A percentile compares a stretch with the other conserved stretches of the same genome.
These are phyloP conservation scores for Trogon melanurus DNA, from an alignment of 2,113 vertebrate species.

Conservation along the genomic window DNA sequence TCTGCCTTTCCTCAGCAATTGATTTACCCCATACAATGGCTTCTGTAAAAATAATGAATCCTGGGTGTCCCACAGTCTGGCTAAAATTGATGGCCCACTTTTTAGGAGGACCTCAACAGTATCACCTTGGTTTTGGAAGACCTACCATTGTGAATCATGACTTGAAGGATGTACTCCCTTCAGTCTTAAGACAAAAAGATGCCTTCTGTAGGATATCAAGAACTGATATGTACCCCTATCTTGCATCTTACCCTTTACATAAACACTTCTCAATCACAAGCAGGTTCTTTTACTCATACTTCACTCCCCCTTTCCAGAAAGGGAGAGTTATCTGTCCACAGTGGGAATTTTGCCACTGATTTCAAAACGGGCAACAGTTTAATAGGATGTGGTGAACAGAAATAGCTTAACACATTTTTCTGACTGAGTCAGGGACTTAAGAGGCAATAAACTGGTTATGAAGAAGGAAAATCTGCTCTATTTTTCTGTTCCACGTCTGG, in stretches of 20 bases:
- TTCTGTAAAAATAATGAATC: not conserved
- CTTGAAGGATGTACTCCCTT: not conserved
- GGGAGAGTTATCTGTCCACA: not conserved
- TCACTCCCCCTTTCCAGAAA: not conserved
- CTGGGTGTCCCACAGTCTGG: not conserved
- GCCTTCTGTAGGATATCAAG: not conserved
- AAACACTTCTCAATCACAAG: not conserved
- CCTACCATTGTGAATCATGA: not conserved
- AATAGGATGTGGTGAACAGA: not conserved
- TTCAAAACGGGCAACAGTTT: not conserved
- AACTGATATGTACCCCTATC: not conserved
- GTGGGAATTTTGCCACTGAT: not conserved
- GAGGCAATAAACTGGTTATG: not conserved
- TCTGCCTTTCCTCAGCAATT: not conserved
- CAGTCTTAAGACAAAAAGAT: not conserved
- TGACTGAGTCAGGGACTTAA: not conserved
- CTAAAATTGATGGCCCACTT: not conserved
- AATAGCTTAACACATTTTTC: not conserved
- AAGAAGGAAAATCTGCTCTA: not conserved
- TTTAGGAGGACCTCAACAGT: not conserved
- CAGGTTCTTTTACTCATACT: not conserved
- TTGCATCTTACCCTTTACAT: not conserved
- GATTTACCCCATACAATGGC: not conserved
- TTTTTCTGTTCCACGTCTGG: not conserved
- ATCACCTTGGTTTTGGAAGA: not conserved